Base-by-base conservation (phyloP, 2,113 vertebrate genomes). In the Telmatochromis sp. region DNA sequence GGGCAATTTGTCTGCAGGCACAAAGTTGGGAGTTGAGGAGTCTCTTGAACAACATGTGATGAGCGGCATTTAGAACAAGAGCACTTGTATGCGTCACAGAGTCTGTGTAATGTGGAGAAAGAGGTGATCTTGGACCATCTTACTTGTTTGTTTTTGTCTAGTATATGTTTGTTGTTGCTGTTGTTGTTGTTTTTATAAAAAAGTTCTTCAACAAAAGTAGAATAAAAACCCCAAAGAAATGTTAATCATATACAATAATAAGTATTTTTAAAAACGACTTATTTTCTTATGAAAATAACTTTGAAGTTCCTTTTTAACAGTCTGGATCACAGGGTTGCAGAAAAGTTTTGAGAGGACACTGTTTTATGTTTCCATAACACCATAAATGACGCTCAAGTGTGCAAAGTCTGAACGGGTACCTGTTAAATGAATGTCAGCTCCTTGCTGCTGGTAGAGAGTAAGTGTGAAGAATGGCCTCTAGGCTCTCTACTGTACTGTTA, bases 11-110 rank as follows among this genome's bases (percentile, higher is more conserved):
- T 95, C 96, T 95, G 53, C 85, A 86, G 95, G 95, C 95, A 92
- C 73, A 92, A 94, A 92, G 88, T 92, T 95, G 88, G 86, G 92
- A 90, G 87, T 91, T 87, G 81, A 94, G 85, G 86, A 94, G 94
- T 96, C 94, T 96, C 94, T 96, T 96, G 96, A 96, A 96, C 90
- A 95, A 93, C 96, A 96, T 96, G 96, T 97, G 96, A 97, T 92
- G 89, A 89, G 89, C 81, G 86, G 82, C 80, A 82, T 93, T 93
- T 92, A 87, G 88, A 95, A 96, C 95, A 96, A 96, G 81, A 37
- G 45, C 81, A 80, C 55, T 84, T 93, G 90, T 93, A 84, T 93
- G 87, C 91, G 60, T 88, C 63, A 85, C 35, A 3, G 40, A 23
- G 33, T 60, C 58, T 42, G 58, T 26, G 10, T 78, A 80, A 19